Base-by-base conservation (phyloP, 2,888 invertebrate genomes). In the Cyaniris semiargus region DNA sequence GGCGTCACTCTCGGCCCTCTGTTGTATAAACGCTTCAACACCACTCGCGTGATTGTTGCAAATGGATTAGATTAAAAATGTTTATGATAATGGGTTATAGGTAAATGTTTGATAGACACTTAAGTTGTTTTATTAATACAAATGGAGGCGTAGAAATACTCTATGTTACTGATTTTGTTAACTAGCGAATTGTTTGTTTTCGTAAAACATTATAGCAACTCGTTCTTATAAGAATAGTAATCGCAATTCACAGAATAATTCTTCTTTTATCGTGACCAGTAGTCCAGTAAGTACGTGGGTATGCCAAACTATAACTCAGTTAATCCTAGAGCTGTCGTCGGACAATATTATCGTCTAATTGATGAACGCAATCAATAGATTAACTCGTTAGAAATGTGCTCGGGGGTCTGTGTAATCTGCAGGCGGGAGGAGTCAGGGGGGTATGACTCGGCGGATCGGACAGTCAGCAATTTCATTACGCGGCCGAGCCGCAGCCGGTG, bases 391-490 rank as follows among this genome's bases (percentile, higher is more conserved):
- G 79, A 76, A 77, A 78, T 77, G 79, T 58, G 79, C 77, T 34
- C 66, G 56, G 21, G 78, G 76, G 72, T 58, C 72, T 76, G 77
- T 79, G 79, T 79, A 78, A 81, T 81, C 80, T 79, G 78, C 80
- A 78, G 79, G 78, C 70, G 48, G 76, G 71, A 76, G 18, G 77
- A 71, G 77, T 27, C 5, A 77, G 76, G 72, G 15, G 79, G 77
- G 78, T 77, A 78, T 56, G 76, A 77, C 74, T 38, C 79, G 79
- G 56, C 81, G 79, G 72, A 70, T 70, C 79, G 83, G 82, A 80
- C 83, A 82, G 82, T 82, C 83, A 81, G 82, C 84, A 82, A 81
- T 82, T 82, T 82, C 83, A 84, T 85, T 83, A 86, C 83, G 84
- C 83, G 82, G 82, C 83, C 80, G 80, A 79, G 78, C 81, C 78